Conservation (phyloP, 2,113 vertebrate species). For the Barbus barbus region DNA sequence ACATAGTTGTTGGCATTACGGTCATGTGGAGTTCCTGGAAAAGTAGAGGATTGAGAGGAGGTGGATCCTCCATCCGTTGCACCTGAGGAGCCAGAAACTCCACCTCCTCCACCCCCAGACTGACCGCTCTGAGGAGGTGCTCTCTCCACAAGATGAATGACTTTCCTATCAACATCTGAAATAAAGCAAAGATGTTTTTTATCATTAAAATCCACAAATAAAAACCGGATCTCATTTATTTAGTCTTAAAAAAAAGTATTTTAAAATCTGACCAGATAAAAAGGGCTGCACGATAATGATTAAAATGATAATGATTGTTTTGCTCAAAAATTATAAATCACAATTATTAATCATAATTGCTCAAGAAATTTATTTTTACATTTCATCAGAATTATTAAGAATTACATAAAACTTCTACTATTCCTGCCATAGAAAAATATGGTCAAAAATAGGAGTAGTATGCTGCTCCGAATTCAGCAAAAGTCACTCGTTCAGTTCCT, state of each 20-base stretch:
- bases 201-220: background rate
- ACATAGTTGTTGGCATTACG: slow-evolving; percentile 92
- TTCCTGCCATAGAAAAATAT: background rate
- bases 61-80: slow-evolving; percentile 60
- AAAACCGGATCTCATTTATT: background rate
- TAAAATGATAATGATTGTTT: too few relatives aligned
- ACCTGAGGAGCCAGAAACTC: slow-evolving; percentile 60
- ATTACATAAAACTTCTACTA: too few relatives aligned
- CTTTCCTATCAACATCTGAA: slow-evolving; percentile 89
- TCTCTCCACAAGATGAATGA: slow-evolving; percentile 90
- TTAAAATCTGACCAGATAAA: too few relatives aligned
- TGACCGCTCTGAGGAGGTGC: slow-evolving; percentile 86
- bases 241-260: too few relatives aligned
- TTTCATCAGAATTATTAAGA: too few relatives aligned
- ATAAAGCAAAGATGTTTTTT: background rate
- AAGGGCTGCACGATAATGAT: too few relatives aligned
- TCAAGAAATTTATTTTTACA: too few relatives aligned
- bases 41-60: slow-evolving; percentile 71
- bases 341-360: too few relatives aligned
- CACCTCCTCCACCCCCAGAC: slow-evolving; percentile 76
- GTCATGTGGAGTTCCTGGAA: slow-evolving; percentile 81
- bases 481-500: background rate
- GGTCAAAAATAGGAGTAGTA: background rate
- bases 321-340: too few relatives aligned
- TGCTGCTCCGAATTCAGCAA: background rate